Evolutionary conservation across 2,113 vertebrate genomes (phyloP), one percentile per base, ranked within the genome.

Genomic region (Xerus inauris): DNA sequence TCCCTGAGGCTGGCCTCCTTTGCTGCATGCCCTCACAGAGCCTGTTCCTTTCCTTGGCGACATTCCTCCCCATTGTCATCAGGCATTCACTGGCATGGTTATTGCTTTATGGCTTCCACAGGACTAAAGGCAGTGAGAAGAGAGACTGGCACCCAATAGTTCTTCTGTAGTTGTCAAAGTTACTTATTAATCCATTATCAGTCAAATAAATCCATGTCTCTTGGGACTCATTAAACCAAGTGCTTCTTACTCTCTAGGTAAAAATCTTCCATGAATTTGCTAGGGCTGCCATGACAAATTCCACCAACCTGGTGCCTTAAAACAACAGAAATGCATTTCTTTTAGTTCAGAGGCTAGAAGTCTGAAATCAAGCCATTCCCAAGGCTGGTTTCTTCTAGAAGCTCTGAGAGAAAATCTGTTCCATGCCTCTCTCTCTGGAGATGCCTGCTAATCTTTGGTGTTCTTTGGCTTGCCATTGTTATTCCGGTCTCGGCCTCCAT

Each of bases 131-230:
- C 54, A 73, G 38, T 47, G 26, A 84, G 72, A 80, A 89, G 1
- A 45, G 40, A n/a, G 11, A 42, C 12, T 26, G 19, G 45, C 35
- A 67, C 30, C 9, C 67, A 49, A 65, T 28, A 87, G 35, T 20
- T 51, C 45, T 73, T 83, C 71, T 64, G 73, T 40, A 67, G 47
- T 45, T 67, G 17, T 59, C 24, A n/a, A 84, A 91, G 40, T 16
- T 8, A 22, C 80, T 47, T 87, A 83, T 79, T 79, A 83, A 87
- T 90, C 20, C 32, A 32, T 91, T 91, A 24, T 14, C 40, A 8
- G 28, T 87, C 35, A 35, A 72, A 93, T 42, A 81, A 88, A 76
- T 73, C 54, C 89, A 89, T 5, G 51, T 83, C 45, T 77, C 62
- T 89, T 88, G 77, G 13, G 26, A 54, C 20, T 69, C 49, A 6